A percentile compares a stretch with the other conserved stretches of the same genome.
Evolutionary conservation across 2,797 vertebrate species (phyloP).

Genomic region (Phalloptychus januarius): DNA sequence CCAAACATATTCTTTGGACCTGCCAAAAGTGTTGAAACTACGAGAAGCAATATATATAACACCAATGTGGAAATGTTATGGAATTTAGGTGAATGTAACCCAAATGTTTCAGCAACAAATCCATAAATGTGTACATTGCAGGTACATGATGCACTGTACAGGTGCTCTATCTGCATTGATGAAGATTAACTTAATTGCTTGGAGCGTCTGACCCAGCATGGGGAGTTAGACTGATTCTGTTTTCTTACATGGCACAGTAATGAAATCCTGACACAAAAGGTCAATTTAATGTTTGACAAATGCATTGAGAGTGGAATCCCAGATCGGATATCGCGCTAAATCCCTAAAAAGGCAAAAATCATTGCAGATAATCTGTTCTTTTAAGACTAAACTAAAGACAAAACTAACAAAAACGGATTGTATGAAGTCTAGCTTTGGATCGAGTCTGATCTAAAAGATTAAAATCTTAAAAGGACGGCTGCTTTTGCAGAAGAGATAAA

Average conservation of each 20-base stretch:
- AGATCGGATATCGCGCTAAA: not conserved
- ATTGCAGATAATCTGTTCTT: not conserved
- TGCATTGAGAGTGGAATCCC: not conserved
- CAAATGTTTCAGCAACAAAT: not conserved
- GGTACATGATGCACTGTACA: not conserved
- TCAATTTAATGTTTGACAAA: not conserved
- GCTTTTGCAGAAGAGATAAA: not conserved
- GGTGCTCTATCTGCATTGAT: not conserved
- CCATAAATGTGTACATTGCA: not conserved
- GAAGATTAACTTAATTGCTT: not conserved
- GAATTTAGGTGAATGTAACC: not conserved
- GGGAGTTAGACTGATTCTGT: not conserved
- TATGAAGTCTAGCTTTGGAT: not conserved
- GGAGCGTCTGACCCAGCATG: not conserved
- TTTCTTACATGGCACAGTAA: not conserved
- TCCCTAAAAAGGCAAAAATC: not conserved
- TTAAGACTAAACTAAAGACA: not conserved
- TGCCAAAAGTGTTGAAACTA: not conserved
- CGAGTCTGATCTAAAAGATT: not conserved
- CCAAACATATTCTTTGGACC: not conserved
- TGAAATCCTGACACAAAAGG: not conserved
- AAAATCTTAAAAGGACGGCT: not conserved
- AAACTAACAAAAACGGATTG: not conserved
- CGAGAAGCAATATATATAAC: not conserved
- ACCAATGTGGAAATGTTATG: not conserved